Evolutionary conservation across 2,888 invertebrate genomes (phyloP).

Genomic region (Epistrophe grossulariae): DNA sequence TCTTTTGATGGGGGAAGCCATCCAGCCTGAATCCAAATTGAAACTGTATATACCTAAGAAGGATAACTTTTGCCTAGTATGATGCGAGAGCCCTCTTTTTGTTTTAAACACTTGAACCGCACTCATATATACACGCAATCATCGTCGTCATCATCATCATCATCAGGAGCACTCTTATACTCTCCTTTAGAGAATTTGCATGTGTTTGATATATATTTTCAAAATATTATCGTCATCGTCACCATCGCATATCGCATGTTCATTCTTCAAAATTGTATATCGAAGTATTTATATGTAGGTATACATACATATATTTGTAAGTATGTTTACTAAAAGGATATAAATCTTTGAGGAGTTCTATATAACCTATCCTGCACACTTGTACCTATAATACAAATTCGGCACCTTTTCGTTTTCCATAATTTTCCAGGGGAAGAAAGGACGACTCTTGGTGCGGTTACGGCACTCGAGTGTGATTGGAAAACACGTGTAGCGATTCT

Average conservation of each 20-base stretch:
- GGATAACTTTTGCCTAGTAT: constrained; percentile 54
- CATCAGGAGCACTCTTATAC: constrained; percentile 24
- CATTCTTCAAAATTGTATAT: constrained; percentile 61
- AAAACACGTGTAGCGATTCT: constrained; percentile 75
- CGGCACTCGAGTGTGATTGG: constrained; percentile 66
- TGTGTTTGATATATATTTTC: constrained; percentile 53
- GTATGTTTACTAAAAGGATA: constrained; percentile 73
- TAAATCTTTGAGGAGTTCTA: constrained; percentile 69
- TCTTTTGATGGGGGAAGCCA: constrained; percentile 65
- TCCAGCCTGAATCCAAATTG: constrained; percentile 31
- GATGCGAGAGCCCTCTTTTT: constrained; percentile 51
- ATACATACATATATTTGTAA: constrained; percentile 34
- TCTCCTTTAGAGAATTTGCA: constrained; percentile 61
- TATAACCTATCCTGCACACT: constrained; percentile 37
- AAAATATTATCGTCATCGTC: constrained; percentile 9
- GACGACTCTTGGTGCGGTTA: constrained; percentile 27
- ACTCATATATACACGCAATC: constrained; percentile 56
- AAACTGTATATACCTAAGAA: constrained; percentile 51
- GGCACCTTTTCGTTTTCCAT: constrained; percentile 56
- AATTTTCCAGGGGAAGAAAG: constrained; percentile 47
- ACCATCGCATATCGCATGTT: constrained; percentile 4
- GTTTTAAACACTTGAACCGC: constrained; percentile 59
- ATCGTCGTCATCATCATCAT: neutral
- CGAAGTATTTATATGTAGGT: constrained; percentile 48
- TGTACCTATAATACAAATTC: constrained; percentile 22